Percentiles rank a stretch among this genome's conserved stretches.
These are phyloP conservation scores for Phymorhynchus buccinoides DNA, from an alignment of 1,140 invertebrate species.

Conservation along the genomic window DNA sequence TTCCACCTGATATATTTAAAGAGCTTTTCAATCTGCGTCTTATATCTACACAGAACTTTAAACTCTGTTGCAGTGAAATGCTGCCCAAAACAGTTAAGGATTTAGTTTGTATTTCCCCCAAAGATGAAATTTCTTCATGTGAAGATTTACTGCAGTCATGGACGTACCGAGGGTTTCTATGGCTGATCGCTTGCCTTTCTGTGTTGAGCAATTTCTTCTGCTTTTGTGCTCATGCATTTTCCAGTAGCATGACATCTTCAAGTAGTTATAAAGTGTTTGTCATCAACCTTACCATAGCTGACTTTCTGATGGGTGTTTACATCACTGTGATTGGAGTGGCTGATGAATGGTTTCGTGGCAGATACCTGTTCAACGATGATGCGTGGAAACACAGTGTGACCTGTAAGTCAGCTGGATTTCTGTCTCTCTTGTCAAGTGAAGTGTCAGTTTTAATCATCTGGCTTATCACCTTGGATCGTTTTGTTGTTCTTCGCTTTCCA, in stretches of 20 bases:
- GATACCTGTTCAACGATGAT: conserved; percentile 14
- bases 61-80: not conserved
- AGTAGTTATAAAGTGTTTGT: conserved; percentile 48
- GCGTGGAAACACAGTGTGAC: conserved; percentile 31
- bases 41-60: not conserved
- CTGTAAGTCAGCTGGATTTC: conserved; percentile 36
- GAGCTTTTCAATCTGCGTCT: not conserved
- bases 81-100: not conserved
- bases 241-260: not conserved
- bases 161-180: not conserved
- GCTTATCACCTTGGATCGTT: conserved; percentile 52
- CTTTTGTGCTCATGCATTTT: not conserved
- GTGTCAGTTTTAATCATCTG: conserved; percentile 35
- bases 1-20: not conserved
- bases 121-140: not conserved
- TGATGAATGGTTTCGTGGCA: conserved; percentile 52
- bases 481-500: conserved; percentile 32
- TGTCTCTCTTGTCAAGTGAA: conserved; percentile 39
- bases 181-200: not conserved
- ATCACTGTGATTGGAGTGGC: conserved; percentile 32
- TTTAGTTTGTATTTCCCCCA: not conserved
- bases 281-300: conserved; percentile 44
- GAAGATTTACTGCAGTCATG: not conserved
- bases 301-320: conserved; percentile 41
- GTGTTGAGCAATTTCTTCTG: not conserved